These are phyloP conservation scores for Ostrea denselamellosa DNA, from an alignment of 1,140 invertebrate species.

Conservation along the genomic window DNA sequence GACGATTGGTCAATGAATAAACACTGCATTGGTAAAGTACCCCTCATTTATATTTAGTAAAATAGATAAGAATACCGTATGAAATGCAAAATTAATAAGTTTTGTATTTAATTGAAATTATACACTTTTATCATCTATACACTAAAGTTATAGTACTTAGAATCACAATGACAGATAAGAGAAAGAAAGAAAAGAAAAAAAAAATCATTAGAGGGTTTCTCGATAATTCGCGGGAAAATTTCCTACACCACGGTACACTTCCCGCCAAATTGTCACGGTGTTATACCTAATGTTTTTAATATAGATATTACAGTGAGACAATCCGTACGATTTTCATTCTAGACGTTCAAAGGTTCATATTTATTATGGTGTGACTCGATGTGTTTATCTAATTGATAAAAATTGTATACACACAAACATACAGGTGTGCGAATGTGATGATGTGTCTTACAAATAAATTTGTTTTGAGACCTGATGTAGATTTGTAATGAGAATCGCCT, in stretches of 20 bases:
- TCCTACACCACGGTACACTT: not conserved
- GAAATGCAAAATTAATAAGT: no score
- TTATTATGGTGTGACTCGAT: not conserved
- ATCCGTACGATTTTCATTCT: constrained; percentile 5
- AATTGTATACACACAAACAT: not conserved
- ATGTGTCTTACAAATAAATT: no score
- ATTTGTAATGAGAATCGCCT: not conserved
- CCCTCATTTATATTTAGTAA: no score
- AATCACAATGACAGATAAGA: no score
- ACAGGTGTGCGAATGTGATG: not conserved
- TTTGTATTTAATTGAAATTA: no score
- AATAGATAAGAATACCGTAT: no score
- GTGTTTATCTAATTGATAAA: constrained; percentile 7
- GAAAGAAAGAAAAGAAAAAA: no score
- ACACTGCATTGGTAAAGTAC: not conserved
- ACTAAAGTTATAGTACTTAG: no score
- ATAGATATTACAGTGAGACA: not conserved
- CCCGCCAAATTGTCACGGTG: constrained; percentile 5
- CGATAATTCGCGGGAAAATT: no score
- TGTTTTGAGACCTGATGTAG: not conserved
- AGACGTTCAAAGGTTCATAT: constrained; percentile 39
- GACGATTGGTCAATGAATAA: not conserved
- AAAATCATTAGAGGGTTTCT: no score
- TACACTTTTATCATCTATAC: no score
- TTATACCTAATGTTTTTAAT: not conserved